Percentiles rank a stretch among this genome's conserved stretches.
These are phyloP conservation scores for Pogonocherus hispidulus DNA, from an alignment of 2,888 invertebrate genomes.

Conservation along the genomic window DNA sequence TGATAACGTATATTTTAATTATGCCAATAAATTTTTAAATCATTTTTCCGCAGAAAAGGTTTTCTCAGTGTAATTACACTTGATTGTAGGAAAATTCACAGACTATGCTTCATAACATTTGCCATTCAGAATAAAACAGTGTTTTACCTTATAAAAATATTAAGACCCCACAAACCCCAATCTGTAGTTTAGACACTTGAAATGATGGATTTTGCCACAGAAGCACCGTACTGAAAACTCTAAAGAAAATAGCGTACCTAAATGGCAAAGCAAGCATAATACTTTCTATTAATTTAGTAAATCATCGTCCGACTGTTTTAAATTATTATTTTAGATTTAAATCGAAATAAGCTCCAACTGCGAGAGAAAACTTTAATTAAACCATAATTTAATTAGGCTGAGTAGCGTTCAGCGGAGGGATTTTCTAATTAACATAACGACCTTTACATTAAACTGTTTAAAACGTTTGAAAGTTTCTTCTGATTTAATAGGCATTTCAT, in stretches of 20 bases:
- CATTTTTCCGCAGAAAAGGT: too few species aligned
- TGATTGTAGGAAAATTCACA: too few species aligned
- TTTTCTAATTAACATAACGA: constrained; percentile 10
- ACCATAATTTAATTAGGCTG: background rate
- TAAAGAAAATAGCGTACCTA: background rate
- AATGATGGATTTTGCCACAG: too few species aligned
- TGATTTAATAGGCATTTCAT: background rate
- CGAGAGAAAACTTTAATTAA: constrained; percentile 9
- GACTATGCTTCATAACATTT: too few species aligned
- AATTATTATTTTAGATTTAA: constrained; percentile 15
- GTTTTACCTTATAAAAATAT: too few species aligned
- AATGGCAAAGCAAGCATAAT: background rate
- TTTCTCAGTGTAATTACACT: too few species aligned
- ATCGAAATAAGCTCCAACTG: background rate
- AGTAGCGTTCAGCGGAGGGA: background rate
- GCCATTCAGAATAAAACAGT: too few species aligned
- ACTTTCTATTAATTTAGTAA: background rate
- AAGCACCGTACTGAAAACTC: too few species aligned
- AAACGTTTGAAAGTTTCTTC: constrained; percentile 2
- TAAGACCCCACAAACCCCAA: too few species aligned
- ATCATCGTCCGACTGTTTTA: background rate
- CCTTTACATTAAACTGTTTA: constrained; percentile 12
- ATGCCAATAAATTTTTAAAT: too few species aligned
- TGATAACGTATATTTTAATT: too few species aligned
- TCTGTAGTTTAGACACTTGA: too few species aligned